Evolutionary conservation across 53 echinoderm and acorn worm genomes (phyloP).

Genomic region (Temnopleurus reevesii): DNA sequence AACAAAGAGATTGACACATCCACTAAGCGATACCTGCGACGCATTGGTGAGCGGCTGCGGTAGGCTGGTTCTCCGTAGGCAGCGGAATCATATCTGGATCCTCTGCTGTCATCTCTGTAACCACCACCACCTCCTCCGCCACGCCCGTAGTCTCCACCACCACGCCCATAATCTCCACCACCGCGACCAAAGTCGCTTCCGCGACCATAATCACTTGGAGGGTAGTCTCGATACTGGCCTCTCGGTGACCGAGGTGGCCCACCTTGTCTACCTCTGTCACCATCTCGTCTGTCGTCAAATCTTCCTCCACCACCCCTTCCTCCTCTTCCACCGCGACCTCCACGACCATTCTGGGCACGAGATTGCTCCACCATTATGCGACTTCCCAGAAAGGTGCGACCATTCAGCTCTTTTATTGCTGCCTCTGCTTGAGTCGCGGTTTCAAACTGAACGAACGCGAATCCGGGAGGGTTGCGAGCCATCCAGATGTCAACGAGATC

Average conservation of each 20-base stretch:
- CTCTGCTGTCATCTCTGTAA: constrained; percentile 74
- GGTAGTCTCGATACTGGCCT: constrained; percentile 55
- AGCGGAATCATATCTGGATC: constrained; percentile 74
- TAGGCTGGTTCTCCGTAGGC: constrained; percentile 71
- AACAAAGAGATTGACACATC: constrained; percentile 42
- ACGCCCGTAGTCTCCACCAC: constrained; percentile 39
- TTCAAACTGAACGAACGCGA: constrained; percentile 92
- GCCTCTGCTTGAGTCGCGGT: constrained; percentile 74
- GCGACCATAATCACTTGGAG: constrained; percentile 53
- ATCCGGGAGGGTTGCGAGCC: constrained; percentile 97
- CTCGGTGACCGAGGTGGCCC: constrained; percentile 46
- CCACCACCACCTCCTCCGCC: constrained; percentile 51
- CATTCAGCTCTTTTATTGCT: constrained; percentile 80
- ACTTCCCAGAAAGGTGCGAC: constrained; percentile 73
- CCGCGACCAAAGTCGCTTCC: constrained; percentile 65
- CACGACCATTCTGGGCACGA: constrained; percentile 71
- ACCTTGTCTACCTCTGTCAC: neutral
- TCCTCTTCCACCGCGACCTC: constrained; percentile 73
- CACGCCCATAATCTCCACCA: constrained; percentile 63
- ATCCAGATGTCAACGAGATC: constrained; percentile 87
- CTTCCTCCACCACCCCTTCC: constrained; percentile 56
- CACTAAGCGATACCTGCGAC: constrained; percentile 95
- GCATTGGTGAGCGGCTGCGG: constrained; percentile 94
- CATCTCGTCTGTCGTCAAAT: constrained; percentile 14
- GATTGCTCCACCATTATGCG: constrained; percentile 92